Base-by-base conservation (phyloP, 2,797 vertebrate genomes). In the Poecile montanus region DNA sequence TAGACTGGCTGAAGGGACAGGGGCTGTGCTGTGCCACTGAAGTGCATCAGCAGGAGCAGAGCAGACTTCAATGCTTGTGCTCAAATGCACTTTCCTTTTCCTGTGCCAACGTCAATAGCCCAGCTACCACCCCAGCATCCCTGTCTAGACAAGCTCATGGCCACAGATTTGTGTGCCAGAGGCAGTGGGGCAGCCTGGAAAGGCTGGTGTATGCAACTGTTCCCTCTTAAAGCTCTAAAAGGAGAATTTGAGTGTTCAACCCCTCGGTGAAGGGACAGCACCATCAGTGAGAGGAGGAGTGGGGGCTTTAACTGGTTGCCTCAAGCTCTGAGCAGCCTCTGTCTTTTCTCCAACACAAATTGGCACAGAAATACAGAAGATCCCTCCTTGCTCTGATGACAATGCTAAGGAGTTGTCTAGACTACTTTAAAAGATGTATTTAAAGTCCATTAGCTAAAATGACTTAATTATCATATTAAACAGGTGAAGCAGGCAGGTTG, bases 101-200 rank as follows among this genome's bases (percentile, higher is more conserved):
- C 79, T 44, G 0, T 62, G 79, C 50, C 65, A 13, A 42, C 0
- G 0, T 10, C 54, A 60, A 2, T 3, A 44, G 71, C 22, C 72
- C 56, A 9, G 67, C 72, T 68, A 2, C 58, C 86, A 62, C 15
- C 40, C 18, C 3, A 11, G 2, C 17, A 4, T 2, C 58, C 42
- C 66, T 58, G 89, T 90, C 88, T 82, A 90, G 88, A 87, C 85
- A 26, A 75, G 50, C n/a, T 57, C 4, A 70, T 45, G 65, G 62
- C 40, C 68, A 8, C 7, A 2, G 51, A 16, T 27, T 1, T 3
- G 12, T 42, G 80, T 82, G 77, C 88, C 56, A 63, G 66, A 66
- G 70, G 62, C 83, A 75, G 3, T 3, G 70, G 58, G 44, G 50
- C 47, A 63, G 11, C 62, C 38, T 34, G 42, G 65, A 32, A 34